Conservation (phyloP, 2,888 invertebrate genomes). For the Epinotia ramella region DNA sequence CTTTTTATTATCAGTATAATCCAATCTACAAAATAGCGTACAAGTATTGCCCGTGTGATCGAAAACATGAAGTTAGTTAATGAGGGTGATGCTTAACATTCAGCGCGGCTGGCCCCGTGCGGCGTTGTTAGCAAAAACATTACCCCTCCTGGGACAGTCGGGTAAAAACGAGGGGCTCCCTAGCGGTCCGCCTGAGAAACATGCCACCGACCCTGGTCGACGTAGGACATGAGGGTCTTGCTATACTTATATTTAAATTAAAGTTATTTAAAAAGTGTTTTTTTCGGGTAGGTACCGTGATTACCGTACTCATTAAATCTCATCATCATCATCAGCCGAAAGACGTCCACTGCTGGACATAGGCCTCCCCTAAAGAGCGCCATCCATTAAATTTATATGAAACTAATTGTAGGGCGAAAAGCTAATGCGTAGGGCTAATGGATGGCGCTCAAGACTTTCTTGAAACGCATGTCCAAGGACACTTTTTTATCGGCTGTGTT, state of each 20-base stretch:
- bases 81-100: slow-evolving; percentile 70
- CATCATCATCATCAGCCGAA: too few species aligned
- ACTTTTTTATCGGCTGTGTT: too few species aligned
- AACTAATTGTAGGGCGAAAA: too few species aligned
- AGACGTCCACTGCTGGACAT: too few species aligned
- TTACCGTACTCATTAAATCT: too few species aligned
- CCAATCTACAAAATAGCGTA: not conserved
- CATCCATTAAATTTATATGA: too few species aligned
- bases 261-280: too few species aligned
- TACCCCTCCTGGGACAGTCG: not conserved
- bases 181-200: slow-evolving; percentile 67
- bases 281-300: too few species aligned
- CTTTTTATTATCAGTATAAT: not conserved
- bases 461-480: too few species aligned
- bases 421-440: too few species aligned
- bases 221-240: not conserved
- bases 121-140: slow-evolving; percentile 64
- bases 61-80: slow-evolving; percentile 51
- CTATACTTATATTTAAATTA: not conserved
- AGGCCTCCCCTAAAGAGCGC: too few species aligned
- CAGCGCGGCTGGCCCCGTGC: slow-evolving; percentile 57
- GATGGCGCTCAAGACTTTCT: too few species aligned
- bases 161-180: slow-evolving; percentile 55
- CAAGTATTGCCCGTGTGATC: slow-evolving; percentile 22
- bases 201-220: slow-evolving; percentile 49